Evolutionary conservation across 1,140 invertebrate genomes (phyloP).

Genomic region (Physella acuta): DNA sequence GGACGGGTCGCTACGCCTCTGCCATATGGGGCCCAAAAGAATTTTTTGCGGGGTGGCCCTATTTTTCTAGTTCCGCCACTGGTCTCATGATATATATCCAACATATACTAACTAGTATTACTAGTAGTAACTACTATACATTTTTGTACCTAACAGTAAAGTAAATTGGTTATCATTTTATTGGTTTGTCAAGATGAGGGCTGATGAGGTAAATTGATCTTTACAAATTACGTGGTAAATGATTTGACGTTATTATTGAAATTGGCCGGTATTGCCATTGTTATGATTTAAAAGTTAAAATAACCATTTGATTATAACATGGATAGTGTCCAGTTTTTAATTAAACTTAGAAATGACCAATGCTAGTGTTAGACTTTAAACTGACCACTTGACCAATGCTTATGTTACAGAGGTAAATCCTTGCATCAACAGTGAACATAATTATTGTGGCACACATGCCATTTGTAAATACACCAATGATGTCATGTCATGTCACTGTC

Average conservation of each 20-base stretch:
- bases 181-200: too few species aligned
- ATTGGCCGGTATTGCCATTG: background rate
- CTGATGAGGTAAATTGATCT: too few species aligned
- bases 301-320: background rate
- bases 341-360: background rate
- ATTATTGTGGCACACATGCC: slow-evolving; percentile 7
- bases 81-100: too few species aligned
- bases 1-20: too few species aligned
- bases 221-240: background rate
- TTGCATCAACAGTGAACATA: slow-evolving; percentile 9
- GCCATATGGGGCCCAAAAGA: too few species aligned
- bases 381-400: background rate
- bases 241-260: background rate
- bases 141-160: too few species aligned
- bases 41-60: too few species aligned
- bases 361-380: background rate
- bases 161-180: too few species aligned
- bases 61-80: too few species aligned
- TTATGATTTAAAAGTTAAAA: background rate
- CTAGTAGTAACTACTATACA: too few species aligned
- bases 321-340: background rate
- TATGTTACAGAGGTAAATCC: slow-evolving; percentile 16
- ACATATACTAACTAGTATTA: too few species aligned
- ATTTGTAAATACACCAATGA: background rate
- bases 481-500: slow-evolving; percentile 1